A percentile compares a stretch with the other conserved stretches of the same genome.
phyloP scores from a whole-genome alignment of 2,888 invertebrate genomes.

The Limnephilus rhombicus region DNA sequence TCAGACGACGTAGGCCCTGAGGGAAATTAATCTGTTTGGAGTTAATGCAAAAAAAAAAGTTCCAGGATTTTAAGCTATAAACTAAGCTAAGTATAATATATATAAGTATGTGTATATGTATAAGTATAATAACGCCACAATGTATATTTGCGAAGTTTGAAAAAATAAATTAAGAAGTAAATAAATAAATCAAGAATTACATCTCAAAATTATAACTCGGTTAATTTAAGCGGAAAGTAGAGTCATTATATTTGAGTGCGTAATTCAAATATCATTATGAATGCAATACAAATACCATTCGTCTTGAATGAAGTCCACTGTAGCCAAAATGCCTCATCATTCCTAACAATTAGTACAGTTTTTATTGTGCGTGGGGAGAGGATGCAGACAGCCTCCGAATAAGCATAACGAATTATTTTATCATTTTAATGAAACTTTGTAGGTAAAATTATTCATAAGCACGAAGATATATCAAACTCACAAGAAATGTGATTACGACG shows the following conservation, averaged over 20 bases:
- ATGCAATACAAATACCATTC: background rate
- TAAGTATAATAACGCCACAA: too few species aligned
- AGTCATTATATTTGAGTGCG: background rate
- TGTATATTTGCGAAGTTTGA: too few species aligned
- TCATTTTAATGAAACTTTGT: background rate
- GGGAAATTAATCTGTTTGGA: too few species aligned
- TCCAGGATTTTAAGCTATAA: background rate
- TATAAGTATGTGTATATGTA: too few species aligned
- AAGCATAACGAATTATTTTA: background rate
- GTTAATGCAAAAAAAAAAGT: background rate
- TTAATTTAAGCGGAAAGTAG: background rate
- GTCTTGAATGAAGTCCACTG: slow-evolving; percentile 14
- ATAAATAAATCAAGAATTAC: background rate
- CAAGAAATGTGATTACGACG: too few species aligned
- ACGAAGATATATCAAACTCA: too few species aligned
- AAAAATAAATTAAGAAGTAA: too few species aligned
- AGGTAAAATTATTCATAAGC: background rate
- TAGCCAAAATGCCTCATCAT: slow-evolving; percentile 20
- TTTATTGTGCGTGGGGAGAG: slow-evolving; percentile 43
- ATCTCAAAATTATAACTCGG: background rate
- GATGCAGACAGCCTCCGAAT: slow-evolving; percentile 46
- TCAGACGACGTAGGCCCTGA: too few species aligned
- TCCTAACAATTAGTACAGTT: slow-evolving; percentile 39
- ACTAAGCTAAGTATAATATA: too few species aligned
- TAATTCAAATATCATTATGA: background rate